Evolutionary conservation across 2,888 invertebrate genomes (phyloP).

Genomic region (Caradrina clavipalpis): DNA sequence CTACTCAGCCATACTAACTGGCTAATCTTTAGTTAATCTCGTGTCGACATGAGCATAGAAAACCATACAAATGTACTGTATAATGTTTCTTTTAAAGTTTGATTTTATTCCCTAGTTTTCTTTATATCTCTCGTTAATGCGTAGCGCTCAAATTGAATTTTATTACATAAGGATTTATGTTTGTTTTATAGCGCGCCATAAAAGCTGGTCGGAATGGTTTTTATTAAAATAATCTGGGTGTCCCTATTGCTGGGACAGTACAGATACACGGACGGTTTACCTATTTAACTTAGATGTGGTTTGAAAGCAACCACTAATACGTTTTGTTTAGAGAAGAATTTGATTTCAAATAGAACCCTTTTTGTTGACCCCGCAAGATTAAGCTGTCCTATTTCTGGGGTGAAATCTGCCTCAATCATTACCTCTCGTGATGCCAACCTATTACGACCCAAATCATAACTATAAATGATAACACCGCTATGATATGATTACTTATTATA

Average conservation of each 20-base stretch:
- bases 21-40: neutral
- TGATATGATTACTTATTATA: conserved; percentile 30
- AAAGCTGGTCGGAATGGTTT: conserved; percentile 56
- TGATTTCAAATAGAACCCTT: conserved; percentile 6
- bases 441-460: conserved; percentile 44
- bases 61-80: conserved; percentile 4
- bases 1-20: too few species aligned
- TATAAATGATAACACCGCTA: conserved; percentile 32
- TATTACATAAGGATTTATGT: conserved; percentile 63
- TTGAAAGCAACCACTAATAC: conserved; percentile 9
- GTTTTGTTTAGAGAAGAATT: conserved; percentile 15
- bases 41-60: neutral
- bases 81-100: conserved; percentile 46
- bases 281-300: conserved; percentile 10
- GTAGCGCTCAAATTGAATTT: conserved; percentile 65
- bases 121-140: conserved; percentile 57
- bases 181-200: conserved; percentile 61
- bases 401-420: conserved; percentile 25
- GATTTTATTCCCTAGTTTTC: conserved; percentile 52
- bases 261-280: neutral
- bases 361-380: conserved; percentile 23
- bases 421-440: conserved; percentile 28
- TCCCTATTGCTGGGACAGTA: conserved; percentile 28
- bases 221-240: conserved; percentile 63
- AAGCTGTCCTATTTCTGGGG: conserved; percentile 7